Evolutionary conservation across 2,113 vertebrate species (phyloP), one percentile per base, ranked within the genome.

Genomic region (Tragelaphus strepsiceros): DNA sequence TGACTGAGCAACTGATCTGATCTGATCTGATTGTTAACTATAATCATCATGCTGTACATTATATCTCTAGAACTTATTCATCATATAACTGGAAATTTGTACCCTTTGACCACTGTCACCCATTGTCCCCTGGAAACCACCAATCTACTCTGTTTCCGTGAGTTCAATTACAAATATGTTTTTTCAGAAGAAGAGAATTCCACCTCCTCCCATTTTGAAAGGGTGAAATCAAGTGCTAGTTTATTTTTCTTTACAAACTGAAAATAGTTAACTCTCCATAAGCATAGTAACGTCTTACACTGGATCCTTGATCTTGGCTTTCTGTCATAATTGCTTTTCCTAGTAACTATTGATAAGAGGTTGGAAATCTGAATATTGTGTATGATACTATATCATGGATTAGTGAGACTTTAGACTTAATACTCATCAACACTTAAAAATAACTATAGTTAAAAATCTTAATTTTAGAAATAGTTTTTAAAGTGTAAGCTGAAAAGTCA

Each of bases 401-500:
- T 80, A 91, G 35, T 92, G 26, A 2, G 53, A 93, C 35, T 89
- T 89, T 58, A 84, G 78, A 74, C 62, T 28, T 96, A 61, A 62
- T 30, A 53, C 21, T 92, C 59, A 32, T 3, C 28, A 77, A 16
- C 11, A 96, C 59, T 82, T 74, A 54, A 83, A 96, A 56, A 35
- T 74, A 74, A 89, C 74, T 83, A 4, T 74, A 53, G 74, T 82
- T 74, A n/a, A 54, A 88, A 61, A n/a, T n/a, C 53, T 56, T 88
- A 21, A 61, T 96, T 92, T 96, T 83, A 89, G n/a, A 46, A 88
- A 92, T 39, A 88, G 39, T n/a, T 93, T n/a, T 28, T 87, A 71
- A 54, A 74, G 19, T 58, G 61, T 83, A 92, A 88, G 8, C 26
- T 59, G 46, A 43, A 39, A 92, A 54, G 35, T 83, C 77, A 83